Conservation (phyloP, 2,797 vertebrate genomes). For the Macrochelys suwanniensis region DNA sequence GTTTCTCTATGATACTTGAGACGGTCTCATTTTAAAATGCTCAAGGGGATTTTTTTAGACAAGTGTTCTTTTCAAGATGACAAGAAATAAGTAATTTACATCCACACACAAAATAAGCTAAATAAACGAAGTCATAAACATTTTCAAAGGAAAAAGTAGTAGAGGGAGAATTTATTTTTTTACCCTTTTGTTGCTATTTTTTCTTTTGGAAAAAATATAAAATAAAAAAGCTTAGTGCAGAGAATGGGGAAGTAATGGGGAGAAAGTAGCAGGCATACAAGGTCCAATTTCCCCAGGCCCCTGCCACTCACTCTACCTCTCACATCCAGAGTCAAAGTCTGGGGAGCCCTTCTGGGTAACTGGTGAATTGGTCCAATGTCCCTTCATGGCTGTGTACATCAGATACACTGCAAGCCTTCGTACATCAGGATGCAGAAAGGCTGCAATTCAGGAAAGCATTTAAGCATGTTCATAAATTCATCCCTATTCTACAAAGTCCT, state of each 20-base stretch:
- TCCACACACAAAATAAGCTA: background rate
- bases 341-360: background rate
- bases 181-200: background rate
- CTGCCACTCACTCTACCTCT: background rate
- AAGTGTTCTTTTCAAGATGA: background rate
- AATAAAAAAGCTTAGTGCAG: background rate
- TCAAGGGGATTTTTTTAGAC: background rate
- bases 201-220: background rate
- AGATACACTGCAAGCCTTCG: background rate
- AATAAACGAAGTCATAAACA: background rate
- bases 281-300: background rate
- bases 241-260: background rate
- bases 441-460: background rate
- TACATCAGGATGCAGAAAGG: background rate
- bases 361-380: background rate
- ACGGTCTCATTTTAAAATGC: rapidly evolving
- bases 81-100: background rate
- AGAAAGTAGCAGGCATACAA: background rate
- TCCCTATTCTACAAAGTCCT: background rate
- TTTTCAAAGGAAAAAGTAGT: background rate
- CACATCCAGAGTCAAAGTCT: background rate
- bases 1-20: background rate
- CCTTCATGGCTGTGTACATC: background rate
- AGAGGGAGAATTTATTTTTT: background rate
- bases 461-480: background rate